phyloP scores from a whole-genome alignment of 2,888 invertebrate species.

The Scaptodrosophila latifasciaeformis region DNA sequence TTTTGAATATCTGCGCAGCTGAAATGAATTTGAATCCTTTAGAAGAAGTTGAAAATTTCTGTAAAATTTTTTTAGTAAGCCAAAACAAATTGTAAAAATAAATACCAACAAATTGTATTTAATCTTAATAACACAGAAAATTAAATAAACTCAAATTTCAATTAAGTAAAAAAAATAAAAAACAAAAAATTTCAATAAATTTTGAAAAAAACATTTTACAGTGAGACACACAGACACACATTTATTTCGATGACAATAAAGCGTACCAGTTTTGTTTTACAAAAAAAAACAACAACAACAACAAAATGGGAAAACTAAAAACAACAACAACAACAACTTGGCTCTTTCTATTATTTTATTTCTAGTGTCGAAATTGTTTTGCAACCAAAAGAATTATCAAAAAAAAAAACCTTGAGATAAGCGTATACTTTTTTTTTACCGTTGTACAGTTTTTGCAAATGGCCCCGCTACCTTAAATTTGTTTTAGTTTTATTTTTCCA shows the following conservation, averaged over 20 bases:
- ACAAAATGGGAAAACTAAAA: conserved; percentile 9
- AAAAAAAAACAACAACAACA: conserved; percentile 22
- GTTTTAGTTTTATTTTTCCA: conserved; percentile 58
- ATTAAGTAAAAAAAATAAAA: too few relatives aligned
- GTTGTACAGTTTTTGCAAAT: conserved; percentile 64
- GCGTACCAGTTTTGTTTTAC: conserved; percentile 39
- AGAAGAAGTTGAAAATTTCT: conserved; percentile 12
- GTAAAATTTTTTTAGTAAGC: too few relatives aligned
- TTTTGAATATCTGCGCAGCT: conserved; percentile 58
- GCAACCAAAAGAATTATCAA: conserved; percentile 64
- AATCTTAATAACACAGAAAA: conserved; percentile 30
- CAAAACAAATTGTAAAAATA: background rate
- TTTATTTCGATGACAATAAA: conserved; percentile 67
- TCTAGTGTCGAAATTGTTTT: conserved; percentile 44
- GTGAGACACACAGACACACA: conserved; percentile 37
- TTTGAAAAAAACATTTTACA: conserved; percentile 44
- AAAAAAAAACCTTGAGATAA: conserved; percentile 18
- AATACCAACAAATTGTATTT: conserved; percentile 31
- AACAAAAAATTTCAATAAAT: too few relatives aligned
- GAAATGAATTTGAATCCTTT: too few relatives aligned
- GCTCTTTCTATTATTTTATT: conserved; percentile 34
- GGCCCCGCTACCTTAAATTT: conserved; percentile 73
- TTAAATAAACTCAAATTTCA: conserved; percentile 28
- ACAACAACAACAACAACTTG: conserved; percentile 19
- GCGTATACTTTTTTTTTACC: conserved; percentile 43